Evolutionary conservation across 2,888 invertebrate genomes (phyloP), one percentile per base, ranked within the genome.

Genomic region (Hoplodrina ambigua): DNA sequence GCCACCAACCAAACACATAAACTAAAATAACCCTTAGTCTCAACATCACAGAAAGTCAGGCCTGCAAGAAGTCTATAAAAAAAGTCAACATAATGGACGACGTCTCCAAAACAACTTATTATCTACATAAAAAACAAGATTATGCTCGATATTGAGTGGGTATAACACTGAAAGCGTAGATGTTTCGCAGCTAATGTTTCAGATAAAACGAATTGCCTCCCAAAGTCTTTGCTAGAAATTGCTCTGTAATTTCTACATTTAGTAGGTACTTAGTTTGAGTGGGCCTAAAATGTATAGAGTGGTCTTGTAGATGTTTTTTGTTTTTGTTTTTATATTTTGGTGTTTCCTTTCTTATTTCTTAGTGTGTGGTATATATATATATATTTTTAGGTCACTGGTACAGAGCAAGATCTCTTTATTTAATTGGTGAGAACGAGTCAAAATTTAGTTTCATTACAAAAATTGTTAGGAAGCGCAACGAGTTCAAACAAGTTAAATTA

Each of bases 131-230:
- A 64, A 79, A 69, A 69, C 61, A 64, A 49, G 55, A 64, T 78
- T 41, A 68, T 59, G 19, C 13, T 56, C 30, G 57, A 62, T 72
- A 80, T 80, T 74, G 83, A 82, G 85, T 75, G 70, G 69, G 44
- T 57, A 68, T 75, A 75, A 71, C 58, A 63, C 20, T 66, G 64
- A 69, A 55, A 75, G 76, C 69, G 72, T 64, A 55, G 69, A 72
- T 83, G 73, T 83, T 87, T 87, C 85, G 77, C 80, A 85, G 83
- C 83, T 83, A 87, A 86, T 87, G 88, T 85, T 83, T 83, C 80
- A 80, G 87, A 89, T 91, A 88, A 92, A 92, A 91, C 84, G 81
- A 90, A 92, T 90, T 82, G 85, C 88, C 84, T 75, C 80, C 80
- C 80, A 74, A 87, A 87, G 84, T 86, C 87, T 85, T 85, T 75